Percentiles rank a stretch among this genome's conserved stretches.
These are phyloP conservation scores for Aphelenchoides avenae DNA, from an alignment of 1,140 invertebrate genomes.

Conservation along the genomic window DNA sequence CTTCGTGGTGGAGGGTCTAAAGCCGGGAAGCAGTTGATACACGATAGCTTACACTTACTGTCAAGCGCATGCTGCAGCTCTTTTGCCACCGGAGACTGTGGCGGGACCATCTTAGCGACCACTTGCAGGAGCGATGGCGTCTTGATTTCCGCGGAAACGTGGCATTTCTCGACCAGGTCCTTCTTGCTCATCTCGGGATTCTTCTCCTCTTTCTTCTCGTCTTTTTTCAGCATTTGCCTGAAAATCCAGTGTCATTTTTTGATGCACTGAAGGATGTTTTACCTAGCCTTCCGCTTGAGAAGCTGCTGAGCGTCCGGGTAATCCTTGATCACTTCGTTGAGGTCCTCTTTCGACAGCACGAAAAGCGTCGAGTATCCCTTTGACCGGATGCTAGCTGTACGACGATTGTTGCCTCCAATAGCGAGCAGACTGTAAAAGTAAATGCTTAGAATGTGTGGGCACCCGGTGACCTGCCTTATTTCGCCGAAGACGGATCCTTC, in stretches of 20 bases:
- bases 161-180: conserved; percentile 51
- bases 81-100: conserved; percentile 37
- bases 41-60: not conserved
- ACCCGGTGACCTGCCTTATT: conserved; percentile 72
- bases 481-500: conserved; percentile 91
- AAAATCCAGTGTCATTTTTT: no score
- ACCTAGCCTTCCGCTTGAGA: conserved; percentile 76
- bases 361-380: conserved; percentile 86
- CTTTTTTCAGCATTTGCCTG: conserved; percentile 56
- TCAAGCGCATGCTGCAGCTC: no score
- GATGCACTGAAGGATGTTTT: not conserved
- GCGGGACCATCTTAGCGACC: conserved; percentile 42
- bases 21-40: no score
- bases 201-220: conserved; percentile 41
- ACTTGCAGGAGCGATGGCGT: conserved; percentile 50
- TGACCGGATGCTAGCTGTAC: conserved; percentile 85
- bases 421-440: conserved; percentile 69
- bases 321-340: conserved; percentile 79
- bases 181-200: conserved; percentile 34
- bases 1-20: not conserved
- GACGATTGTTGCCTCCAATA: conserved; percentile 75
- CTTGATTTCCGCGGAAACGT: conserved; percentile 46
- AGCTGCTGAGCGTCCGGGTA: conserved; percentile 84
- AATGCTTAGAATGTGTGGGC: no score
- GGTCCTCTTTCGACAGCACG: conserved; percentile 78